Base-by-base conservation (phyloP, 2,888 invertebrate species). In the Uloborus plumipes region DNA sequence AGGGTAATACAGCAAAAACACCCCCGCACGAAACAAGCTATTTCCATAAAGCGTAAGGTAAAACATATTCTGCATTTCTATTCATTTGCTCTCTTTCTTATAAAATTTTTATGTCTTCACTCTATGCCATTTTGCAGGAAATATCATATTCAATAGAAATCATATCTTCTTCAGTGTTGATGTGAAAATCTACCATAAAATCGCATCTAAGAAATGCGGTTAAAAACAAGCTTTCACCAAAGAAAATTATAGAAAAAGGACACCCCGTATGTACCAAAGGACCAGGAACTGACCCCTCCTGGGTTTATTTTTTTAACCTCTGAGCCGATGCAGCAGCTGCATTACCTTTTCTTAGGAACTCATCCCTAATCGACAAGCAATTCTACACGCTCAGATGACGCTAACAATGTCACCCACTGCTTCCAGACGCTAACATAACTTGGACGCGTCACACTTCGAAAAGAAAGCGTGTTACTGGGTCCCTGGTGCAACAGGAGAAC, bases 311-410 rank as follows among this genome's bases (percentile, higher is more conserved):
- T 80, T 81, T 81, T 74, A 81, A 81, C 74, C 80, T 65, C 15
- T 50, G 59, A 66, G 26, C 66, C 26, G 18, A 47, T 11, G 64
- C 64, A 64, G 64, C 64, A 47, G 64, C 39, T 39, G 64, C 64
- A 18, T 9, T 64, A 20, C 26, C 39, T 62, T 59, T 72, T 67
- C 64, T 55, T 58, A 14, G 67, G 18, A 47, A 22, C 80, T 73
- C 80, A 70, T 81, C 80, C 62, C 64, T 55, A 55, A 55, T 50
- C 75, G 80, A 81, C 80, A 81, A 81, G 74, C 80, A 59, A 81
- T 81, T 81, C 70, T 69, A 64, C 74, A 81, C 70, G 80, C 79
- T 80, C 49, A 59, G 39, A 72, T 61, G 50, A 66, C 26, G 73
- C 70, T 81, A 74, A 81, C 80, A 75, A 81, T 69, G 67, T 70